Conservation (phyloP, 1,140 invertebrate species). For the Lasaia peninsularis region DNA sequence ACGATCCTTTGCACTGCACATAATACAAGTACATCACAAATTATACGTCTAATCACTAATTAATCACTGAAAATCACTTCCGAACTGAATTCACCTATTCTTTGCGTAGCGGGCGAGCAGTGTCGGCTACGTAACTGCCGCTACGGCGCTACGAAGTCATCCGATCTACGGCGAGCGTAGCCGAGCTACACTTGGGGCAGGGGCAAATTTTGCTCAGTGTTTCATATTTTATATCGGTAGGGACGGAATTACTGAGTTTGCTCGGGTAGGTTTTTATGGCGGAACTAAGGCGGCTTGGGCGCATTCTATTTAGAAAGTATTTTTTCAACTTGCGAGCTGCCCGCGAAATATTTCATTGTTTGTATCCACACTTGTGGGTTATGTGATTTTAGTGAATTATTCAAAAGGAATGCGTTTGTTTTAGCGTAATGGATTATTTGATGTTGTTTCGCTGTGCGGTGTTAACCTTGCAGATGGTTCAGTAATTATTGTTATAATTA, state of each 20-base stretch:
- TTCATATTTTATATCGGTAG: constrained; percentile 74
- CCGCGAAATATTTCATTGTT: constrained; percentile 62
- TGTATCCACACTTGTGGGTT: constrained; percentile 43
- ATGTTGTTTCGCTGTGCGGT: constrained; percentile 14
- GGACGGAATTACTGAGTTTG: constrained; percentile 70
- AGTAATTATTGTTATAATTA: neutral
- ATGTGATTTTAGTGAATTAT: constrained; percentile 57
- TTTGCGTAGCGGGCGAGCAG: constrained; percentile 36
- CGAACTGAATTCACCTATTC: constrained; percentile 17
- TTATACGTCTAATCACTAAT: constrained; percentile 37
- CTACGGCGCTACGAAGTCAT: constrained; percentile 54
- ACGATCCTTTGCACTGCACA: constrained; percentile 49
- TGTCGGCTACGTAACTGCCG: constrained; percentile 59
- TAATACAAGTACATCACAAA: constrained; percentile 45
- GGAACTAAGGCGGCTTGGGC: constrained; percentile 49
- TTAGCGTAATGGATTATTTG: constrained; percentile 23
- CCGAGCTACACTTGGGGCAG: constrained; percentile 43
- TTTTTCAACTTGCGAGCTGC: constrained; percentile 49
- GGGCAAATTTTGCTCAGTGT: constrained; percentile 60
- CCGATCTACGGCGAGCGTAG: constrained; percentile 38
- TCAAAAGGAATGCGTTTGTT: neutral
- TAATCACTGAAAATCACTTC: constrained; percentile 39
- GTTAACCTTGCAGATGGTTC: neutral
- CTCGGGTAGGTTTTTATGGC: constrained; percentile 68
- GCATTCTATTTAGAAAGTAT: constrained; percentile 59